Evolutionary conservation across 1,140 invertebrate genomes (phyloP).

Genomic region (Leptopilina boulardi): DNA sequence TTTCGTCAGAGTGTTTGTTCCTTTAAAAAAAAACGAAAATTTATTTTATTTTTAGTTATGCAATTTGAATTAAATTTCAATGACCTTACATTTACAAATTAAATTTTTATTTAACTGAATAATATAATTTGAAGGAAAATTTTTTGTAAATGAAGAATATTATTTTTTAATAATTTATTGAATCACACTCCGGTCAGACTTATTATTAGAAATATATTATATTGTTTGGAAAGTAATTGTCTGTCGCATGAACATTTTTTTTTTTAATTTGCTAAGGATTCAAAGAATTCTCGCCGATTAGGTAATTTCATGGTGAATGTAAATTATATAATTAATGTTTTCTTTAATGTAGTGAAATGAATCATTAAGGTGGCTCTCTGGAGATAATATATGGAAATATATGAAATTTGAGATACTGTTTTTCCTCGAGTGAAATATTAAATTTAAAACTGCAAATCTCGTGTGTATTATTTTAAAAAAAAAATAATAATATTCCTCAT

Average conservation of each 20-base stretch:
- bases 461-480: background rate
- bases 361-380: background rate
- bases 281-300: background rate
- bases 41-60: background rate
- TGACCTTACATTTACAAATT: too few relatives aligned
- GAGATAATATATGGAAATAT: background rate
- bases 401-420: background rate
- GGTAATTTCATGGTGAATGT: background rate
- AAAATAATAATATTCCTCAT: background rate
- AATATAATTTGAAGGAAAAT: too few relatives aligned
- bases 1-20: background rate
- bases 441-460: background rate
- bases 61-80: too few relatives aligned
- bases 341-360: background rate
- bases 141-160: too few relatives aligned
- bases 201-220: background rate
- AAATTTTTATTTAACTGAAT: too few relatives aligned
- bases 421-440: background rate
- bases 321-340: conserved; percentile 3
- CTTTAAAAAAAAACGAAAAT: background rate
- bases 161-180: background rate
- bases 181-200: too few relatives aligned
- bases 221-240: background rate
- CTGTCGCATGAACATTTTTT: background rate
- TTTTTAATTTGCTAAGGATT: background rate